phyloP scores from a whole-genome alignment of 2,888 invertebrate species.

The Dysmachus trigonus region DNA sequence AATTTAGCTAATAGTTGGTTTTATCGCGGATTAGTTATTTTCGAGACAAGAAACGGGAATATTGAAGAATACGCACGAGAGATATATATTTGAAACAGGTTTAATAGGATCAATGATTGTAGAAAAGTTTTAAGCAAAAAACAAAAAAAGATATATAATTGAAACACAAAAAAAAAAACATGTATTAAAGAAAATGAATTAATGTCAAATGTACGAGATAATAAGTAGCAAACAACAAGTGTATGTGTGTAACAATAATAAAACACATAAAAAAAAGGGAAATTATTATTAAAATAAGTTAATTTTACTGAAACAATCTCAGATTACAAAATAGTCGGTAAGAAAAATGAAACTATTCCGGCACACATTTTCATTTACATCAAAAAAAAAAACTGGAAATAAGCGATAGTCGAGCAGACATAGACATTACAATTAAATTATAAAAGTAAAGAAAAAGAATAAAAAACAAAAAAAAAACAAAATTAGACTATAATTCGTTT shows the following conservation, averaged over 20 bases:
- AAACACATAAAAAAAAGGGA: slow-evolving; percentile 30
- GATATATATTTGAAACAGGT: slow-evolving; percentile 41
- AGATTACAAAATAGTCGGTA: slow-evolving; percentile 20
- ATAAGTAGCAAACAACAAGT: slow-evolving; percentile 15
- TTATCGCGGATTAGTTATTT: neutral
- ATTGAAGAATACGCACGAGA: neutral
- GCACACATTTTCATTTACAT: slow-evolving; percentile 21
- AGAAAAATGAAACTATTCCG: slow-evolving; percentile 10
- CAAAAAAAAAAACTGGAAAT: neutral
- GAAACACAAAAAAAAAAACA: neutral
- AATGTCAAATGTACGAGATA: slow-evolving; percentile 16
- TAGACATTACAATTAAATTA: neutral
- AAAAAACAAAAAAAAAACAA: neutral
- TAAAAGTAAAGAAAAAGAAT: neutral
- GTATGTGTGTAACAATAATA: neutral
- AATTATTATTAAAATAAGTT: slow-evolving; percentile 21
- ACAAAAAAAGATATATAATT: neutral
- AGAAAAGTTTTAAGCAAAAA: slow-evolving; percentile 36
- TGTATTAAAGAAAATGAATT: slow-evolving; percentile 4
- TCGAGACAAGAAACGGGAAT: neutral
- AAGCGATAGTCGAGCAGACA: neutral
- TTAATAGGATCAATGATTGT: slow-evolving; percentile 43
- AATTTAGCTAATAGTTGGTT: slow-evolving; percentile 5
- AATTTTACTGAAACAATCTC: slow-evolving; percentile 20
- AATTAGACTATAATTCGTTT: slow-evolving; percentile 33